Evolutionary conservation across 2,113 vertebrate species (phyloP), one percentile per base, ranked within the genome.

Genomic region (Dasyornis broadbenti): DNA sequence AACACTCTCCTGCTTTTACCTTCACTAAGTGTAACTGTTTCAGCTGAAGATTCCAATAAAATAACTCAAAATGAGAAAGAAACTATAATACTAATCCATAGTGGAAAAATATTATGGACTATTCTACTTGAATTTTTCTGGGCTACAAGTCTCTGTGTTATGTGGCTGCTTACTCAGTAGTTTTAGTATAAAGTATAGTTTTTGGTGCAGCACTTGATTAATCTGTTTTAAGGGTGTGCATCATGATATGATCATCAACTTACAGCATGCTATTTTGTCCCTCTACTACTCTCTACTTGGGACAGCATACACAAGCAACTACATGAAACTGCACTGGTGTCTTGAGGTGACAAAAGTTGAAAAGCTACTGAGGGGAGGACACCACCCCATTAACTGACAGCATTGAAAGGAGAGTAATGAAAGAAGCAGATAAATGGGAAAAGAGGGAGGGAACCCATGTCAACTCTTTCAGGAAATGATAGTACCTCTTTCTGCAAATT

Each of bases 211-310:
- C 5, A 5, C 21, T 66, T 39, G n/a, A 24, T 0, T 76, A 7
- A 49, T 17, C 23, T 45, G 45, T 30, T 88, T 77, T 53, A 44
- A 76, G 33, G 7, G 21, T 30, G 19, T 23, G 8, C n/a, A 49
- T 28, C 24, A 75, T 0, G 0, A 39, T 26, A 70, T 0, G 0
- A 21, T 33, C 31, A 93, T 45, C 39, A 54, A 52, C 11, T 90
- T 53, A 27, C 3, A 77, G 66, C 6, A 15, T 4, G 20, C 3
- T 72, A 9, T 26, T 92, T 77, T 82, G 20, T 35, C 26, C 14
- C 21, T 5, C 30, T 40, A 3, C 21, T 40, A 79, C n/a, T 16
- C 27, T 26, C 53, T 76, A 19, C 53, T 37, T 79, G 17, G 31
- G 28, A 68, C 10, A 85, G 49, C 6, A 1, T 8, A 57, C 15